Conservation (phyloP, 2,797 vertebrate genomes). For the Florisuga fusca region DNA sequence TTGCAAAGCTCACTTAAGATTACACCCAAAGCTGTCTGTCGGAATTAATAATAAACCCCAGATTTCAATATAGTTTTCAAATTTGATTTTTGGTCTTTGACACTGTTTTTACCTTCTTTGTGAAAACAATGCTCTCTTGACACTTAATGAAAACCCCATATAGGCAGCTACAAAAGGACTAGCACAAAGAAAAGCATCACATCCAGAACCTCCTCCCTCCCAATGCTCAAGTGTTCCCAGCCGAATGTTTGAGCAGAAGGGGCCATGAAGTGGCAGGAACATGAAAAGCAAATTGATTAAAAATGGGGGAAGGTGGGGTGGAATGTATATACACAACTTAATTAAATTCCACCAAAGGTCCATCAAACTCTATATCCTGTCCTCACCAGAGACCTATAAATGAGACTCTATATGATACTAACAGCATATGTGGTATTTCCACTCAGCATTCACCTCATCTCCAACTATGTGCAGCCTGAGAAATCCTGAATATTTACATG, state of each 20-base stretch:
- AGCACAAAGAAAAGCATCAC: background rate
- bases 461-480: background rate
- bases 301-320: accelerated
- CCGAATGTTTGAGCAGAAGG: background rate
- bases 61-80: background rate
- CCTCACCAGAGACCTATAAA: background rate
- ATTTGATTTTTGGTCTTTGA: background rate
- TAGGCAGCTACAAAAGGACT: background rate
- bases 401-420: background rate
- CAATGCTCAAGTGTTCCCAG: background rate
- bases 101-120: background rate
- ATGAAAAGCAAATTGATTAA: background rate
- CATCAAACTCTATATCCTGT: background rate
- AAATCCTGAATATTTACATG: background rate
- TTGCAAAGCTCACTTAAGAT: background rate
- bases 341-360: background rate
- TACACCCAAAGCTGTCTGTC: background rate
- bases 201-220: background rate
- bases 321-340: background rate
- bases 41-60: background rate
- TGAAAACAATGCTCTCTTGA: background rate
- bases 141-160: background rate
- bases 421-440: background rate
- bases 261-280: background rate
- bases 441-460: background rate